phyloP scores from a whole-genome alignment of 1,140 invertebrate species.

The Glomeris maerens region DNA sequence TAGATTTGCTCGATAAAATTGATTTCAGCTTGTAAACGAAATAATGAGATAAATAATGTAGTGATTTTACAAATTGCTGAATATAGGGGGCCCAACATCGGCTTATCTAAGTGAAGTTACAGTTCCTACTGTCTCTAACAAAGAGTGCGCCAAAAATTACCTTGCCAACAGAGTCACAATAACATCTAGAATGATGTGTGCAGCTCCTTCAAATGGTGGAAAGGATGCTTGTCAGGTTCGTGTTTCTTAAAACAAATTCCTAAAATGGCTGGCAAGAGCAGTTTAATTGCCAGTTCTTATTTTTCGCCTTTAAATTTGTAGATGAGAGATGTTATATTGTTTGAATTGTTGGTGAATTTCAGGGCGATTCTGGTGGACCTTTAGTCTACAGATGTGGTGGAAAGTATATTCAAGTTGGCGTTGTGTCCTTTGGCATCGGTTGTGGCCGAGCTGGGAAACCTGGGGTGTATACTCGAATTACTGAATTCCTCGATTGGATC shows the following conservation, averaged over 20 bases:
- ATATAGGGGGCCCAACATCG: background rate
- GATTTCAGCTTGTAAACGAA: no score
- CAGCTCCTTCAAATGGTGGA: background rate
- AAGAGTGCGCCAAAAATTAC: background rate
- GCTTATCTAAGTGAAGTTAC: background rate
- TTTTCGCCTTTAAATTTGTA: background rate
- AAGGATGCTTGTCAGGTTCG: background rate
- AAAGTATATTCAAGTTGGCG: conserved; percentile 57
- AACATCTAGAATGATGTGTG: background rate
- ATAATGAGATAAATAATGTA: no score
- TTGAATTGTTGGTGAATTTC: conserved; percentile 16
- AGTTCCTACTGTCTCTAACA: background rate
- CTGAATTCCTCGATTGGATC: conserved; percentile 26
- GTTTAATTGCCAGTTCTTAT: background rate
- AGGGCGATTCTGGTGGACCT: conserved; percentile 77
- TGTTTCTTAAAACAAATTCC: background rate
- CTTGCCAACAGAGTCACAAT: background rate
- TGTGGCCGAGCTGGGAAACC: conserved; percentile 24
- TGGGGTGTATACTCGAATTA: conserved; percentile 27
- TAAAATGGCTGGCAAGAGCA: background rate
- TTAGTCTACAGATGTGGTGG: conserved; percentile 46
- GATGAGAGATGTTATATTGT: background rate
- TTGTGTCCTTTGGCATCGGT: conserved; percentile 32
- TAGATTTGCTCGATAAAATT: no score
- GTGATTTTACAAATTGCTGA: background rate